Evolutionary conservation across 23 tunicate species (phyloP).

Genomic region (Halocynthia aurantium): DNA sequence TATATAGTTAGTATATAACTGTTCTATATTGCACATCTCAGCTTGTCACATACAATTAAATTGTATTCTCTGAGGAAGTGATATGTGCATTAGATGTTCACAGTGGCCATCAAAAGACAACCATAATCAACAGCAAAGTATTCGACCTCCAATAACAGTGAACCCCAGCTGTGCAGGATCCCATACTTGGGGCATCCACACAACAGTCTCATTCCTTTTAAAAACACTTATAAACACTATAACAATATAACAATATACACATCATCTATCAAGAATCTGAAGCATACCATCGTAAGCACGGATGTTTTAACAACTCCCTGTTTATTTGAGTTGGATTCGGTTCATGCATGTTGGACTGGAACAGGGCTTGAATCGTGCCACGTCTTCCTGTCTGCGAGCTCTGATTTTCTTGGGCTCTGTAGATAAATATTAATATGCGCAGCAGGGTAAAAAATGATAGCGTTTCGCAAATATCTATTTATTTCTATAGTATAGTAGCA

Average conservation of each 20-base stretch:
- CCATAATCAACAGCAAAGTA: too few species aligned
- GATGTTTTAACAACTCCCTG: conserved; percentile 74
- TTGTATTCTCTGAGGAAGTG: too few species aligned
- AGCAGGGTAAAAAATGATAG: not conserved
- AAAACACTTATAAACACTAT: too few species aligned
- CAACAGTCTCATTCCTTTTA: too few species aligned
- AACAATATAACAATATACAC: not conserved
- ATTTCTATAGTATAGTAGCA: not conserved
- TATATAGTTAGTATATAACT: too few species aligned
- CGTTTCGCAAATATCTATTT: not conserved
- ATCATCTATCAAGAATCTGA: not conserved
- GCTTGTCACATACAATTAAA: too few species aligned
- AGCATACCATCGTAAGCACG: conserved; percentile 30
- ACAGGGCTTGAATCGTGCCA: conserved; percentile 76
- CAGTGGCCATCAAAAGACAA: too few species aligned
- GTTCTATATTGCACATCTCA: too few species aligned
- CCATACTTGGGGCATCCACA: too few species aligned
- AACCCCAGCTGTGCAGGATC: too few species aligned
- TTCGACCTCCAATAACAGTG: too few species aligned
- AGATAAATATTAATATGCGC: not conserved
- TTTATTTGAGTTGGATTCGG: conserved; percentile 56
- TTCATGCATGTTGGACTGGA: conserved; percentile 54
- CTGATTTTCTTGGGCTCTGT: conserved; percentile 12
- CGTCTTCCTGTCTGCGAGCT: conserved; percentile 2
- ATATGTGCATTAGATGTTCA: too few species aligned